These are phyloP conservation scores for Pseudoips prasinana DNA, from an alignment of 2,888 invertebrate genomes.

Conservation along the genomic window DNA sequence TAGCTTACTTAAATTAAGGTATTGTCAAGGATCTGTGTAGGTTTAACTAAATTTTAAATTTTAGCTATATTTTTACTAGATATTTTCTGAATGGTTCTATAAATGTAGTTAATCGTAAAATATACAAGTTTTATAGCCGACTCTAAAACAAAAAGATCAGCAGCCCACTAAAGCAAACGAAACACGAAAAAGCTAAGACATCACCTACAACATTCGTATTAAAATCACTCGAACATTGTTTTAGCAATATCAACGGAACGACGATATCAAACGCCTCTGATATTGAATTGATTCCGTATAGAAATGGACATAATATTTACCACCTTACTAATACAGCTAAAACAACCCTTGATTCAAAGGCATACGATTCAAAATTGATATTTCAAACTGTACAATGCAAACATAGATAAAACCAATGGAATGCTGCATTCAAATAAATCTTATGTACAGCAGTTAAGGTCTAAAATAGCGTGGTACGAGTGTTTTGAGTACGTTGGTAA, in stretches of 20 bases:
- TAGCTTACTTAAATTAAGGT: no score
- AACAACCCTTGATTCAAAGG: conserved; percentile 9
- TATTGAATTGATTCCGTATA: conserved; percentile 67
- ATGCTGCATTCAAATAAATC: conserved; percentile 1
- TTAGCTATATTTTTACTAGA: no score
- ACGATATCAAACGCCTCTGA: conserved; percentile 65
- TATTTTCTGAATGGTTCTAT: no score
- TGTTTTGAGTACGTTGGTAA: conserved; percentile 4
- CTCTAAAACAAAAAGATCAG: no score
- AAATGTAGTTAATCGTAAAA: no score
- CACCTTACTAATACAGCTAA: conserved; percentile 18
- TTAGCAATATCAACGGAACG: conserved; percentile 52
- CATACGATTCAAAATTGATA: conserved; percentile 22
- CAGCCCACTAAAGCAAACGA: no score
- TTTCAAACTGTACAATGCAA: conserved; percentile 14
- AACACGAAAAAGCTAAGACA: conserved; percentile 10
- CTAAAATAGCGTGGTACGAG: conserved; percentile 1
- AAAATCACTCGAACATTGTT: conserved; percentile 42
- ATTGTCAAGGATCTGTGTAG: no score
- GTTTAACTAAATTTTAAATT: no score
- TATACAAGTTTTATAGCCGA: no score
- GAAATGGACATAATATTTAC: conserved; percentile 40
- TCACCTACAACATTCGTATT: conserved; percentile 28
- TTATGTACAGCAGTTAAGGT: conserved; percentile 3
- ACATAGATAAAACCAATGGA: conserved; percentile 14